A percentile compares a stretch with the other conserved stretches of the same genome.
phyloP scores from a whole-genome alignment of 2,888 invertebrate genomes.

The Ochlodes sylvanus region DNA sequence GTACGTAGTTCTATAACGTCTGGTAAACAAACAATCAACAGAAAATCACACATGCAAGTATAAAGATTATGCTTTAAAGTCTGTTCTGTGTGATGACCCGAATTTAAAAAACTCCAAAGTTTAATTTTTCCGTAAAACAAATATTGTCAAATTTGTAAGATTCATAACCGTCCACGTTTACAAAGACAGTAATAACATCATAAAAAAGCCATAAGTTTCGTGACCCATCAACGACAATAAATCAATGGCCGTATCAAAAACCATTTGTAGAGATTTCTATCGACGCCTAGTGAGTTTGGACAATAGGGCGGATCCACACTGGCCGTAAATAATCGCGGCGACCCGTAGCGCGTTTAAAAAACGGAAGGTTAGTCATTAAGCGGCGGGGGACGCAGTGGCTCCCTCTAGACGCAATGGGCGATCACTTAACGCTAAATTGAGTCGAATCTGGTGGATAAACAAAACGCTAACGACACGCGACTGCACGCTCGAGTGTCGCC shows the following conservation, averaged over 20 bases:
- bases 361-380: constrained; percentile 61
- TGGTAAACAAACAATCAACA: too few relatives aligned
- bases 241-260: constrained; percentile 41
- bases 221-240: constrained; percentile 28
- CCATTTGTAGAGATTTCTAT: constrained; percentile 70
- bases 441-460: constrained; percentile 74
- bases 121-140: too few relatives aligned
- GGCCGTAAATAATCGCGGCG: constrained; percentile 64
- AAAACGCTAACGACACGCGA: constrained; percentile 72
- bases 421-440: constrained; percentile 78
- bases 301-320: constrained; percentile 64
- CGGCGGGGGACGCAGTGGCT: constrained; percentile 57
- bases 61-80: too few relatives aligned
- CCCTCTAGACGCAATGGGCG: constrained; percentile 59
- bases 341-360: constrained; percentile 70
- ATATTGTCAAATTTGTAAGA: too few relatives aligned
- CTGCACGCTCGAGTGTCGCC: constrained; percentile 58
- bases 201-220: constrained; percentile 36
- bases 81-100: too few relatives aligned
- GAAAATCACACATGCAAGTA: too few relatives aligned
- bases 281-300: constrained; percentile 52
- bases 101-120: too few relatives aligned
- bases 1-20: too few relatives aligned
- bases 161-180: not conserved
- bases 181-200: constrained; percentile 12